These are phyloP conservation scores for Papilio xuthus DNA, from an alignment of 1,140 invertebrate genomes.

Conservation along the genomic window DNA sequence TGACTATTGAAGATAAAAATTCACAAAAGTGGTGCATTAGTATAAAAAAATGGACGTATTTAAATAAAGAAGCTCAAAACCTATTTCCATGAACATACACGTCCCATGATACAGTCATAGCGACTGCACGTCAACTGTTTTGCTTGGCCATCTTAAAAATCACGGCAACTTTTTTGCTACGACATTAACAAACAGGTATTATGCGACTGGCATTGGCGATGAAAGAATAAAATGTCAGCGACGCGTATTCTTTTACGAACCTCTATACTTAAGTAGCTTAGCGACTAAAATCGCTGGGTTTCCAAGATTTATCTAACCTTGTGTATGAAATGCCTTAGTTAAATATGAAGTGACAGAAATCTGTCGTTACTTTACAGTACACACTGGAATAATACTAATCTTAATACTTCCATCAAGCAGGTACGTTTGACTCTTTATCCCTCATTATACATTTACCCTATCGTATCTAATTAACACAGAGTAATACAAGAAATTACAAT, in stretches of 20 bases:
- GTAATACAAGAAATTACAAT: neutral
- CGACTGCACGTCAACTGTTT: no score
- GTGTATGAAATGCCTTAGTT: neutral
- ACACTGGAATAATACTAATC: neutral
- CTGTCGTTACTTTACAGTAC: neutral
- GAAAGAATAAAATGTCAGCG: no score
- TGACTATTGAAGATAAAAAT: neutral
- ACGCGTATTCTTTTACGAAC: no score
- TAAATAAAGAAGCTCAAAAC: slow-evolving; percentile 7
- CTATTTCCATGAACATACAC: neutral
- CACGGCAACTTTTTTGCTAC: no score
- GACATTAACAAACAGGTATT: no score
- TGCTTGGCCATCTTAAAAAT: no score
- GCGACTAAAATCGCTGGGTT: no score
- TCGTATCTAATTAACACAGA: neutral
- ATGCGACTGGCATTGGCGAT: no score
- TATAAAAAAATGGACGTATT: neutral
- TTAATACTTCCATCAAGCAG: slow-evolving; percentile 41
- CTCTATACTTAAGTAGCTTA: no score
- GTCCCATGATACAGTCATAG: no score
- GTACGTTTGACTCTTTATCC: slow-evolving; percentile 61
- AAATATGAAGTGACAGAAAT: neutral
- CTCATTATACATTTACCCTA: slow-evolving; percentile 5
- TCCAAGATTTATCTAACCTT: no score
- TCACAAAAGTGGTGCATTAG: neutral